Base-by-base conservation (phyloP, 2,797 vertebrate species). In the Darevskia mixta region DNA sequence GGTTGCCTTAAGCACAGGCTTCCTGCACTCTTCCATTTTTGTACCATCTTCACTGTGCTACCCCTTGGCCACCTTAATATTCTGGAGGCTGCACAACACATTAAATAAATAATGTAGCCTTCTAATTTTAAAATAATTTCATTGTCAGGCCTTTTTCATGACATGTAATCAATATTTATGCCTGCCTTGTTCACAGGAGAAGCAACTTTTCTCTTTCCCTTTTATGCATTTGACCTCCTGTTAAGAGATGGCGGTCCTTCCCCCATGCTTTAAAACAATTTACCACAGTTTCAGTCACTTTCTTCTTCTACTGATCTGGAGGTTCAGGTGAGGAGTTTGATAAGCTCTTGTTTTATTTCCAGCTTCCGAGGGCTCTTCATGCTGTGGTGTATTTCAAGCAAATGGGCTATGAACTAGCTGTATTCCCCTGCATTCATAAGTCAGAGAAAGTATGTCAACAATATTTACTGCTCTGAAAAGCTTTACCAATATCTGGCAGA, bases 161-260 rank as follows among this genome's bases (percentile, higher is more conserved):
- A 88, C 89, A 88, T 89, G 43, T 93, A 94, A 95, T 96, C 91
- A 96, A 95, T 95, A 95, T 95, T 96, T 96, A 94, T 94, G 87
- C 61, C 93, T 91, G 84, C 67, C 92, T 93, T 88, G 93, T 91
- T 95, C 84, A 95, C 94, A 93, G 83, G 88, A 88, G 72, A 4
- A 8, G 45, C 87, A 72, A 27, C 76, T 86, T 77, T 83, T 81
- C 87, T 86, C 35, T 92, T 69, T 49, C 80, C 92, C n/a, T 85
- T 90, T 83, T 89, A 66, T 6, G 2, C 90, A 27, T 94, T 89
- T 94, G 92, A 95, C 93, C 90, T 96, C 94, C 87, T 86, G 41
- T 89, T 55, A 61, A 86, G 55, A 94, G 58, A 93, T 82, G 72
- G 77, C 11, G 89, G 86, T 88, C 6, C 86, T 95, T 89, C 75